Base-by-base conservation (phyloP, 2,113 vertebrate species). In the Dendrocopos noguchii region DNA sequence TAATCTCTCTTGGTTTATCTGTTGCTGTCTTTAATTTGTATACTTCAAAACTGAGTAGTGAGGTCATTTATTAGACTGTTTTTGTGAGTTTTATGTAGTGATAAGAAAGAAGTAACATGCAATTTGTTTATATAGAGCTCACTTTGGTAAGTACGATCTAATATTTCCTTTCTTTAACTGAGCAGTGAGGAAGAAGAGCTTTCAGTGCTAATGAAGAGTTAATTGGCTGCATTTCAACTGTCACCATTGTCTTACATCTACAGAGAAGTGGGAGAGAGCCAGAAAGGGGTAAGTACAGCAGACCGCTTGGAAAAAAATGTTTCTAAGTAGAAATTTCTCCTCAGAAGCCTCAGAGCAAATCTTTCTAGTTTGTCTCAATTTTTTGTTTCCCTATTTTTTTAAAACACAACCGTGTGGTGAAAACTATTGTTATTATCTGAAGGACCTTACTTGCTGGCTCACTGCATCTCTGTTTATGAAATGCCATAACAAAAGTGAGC, bases 401-500 rank as follows among this genome's bases (percentile, higher is more conserved):
- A 22, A 12, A 12, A 95, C 90, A 88, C 66, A 80, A 92, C 3
- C 3, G 31, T 87, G 68, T 95, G 93, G 87, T 94, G 87, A 80
- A 93, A 96, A 90, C 8, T 24, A 94, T 66, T 76, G 87, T 93
- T 96, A 86, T 92, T 93, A 95, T 95, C 97, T 94, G 80, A 88
- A 96, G 95, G 96, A 87, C 94, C 92, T 96, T 94, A 73, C 95
- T 96, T 92, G 96, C 96, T 97, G 93, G 96, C 96, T 97, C 95
- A 36, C 92, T 84, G 94, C 92, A 94, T 97, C 94, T 96, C 96
- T 97, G 97, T 97, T 97, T 98, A 97, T 95, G 97, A 98, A 98
- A 98, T 97, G 97, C 98, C 97, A 97, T 97, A 98, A 97, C 97
- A 97, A 97, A 98, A 98, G 98, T 97, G 97, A 97, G 97, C 96